Base-by-base conservation (phyloP, 2,113 vertebrate species). In the Dendropsophus ebraccatus region DNA sequence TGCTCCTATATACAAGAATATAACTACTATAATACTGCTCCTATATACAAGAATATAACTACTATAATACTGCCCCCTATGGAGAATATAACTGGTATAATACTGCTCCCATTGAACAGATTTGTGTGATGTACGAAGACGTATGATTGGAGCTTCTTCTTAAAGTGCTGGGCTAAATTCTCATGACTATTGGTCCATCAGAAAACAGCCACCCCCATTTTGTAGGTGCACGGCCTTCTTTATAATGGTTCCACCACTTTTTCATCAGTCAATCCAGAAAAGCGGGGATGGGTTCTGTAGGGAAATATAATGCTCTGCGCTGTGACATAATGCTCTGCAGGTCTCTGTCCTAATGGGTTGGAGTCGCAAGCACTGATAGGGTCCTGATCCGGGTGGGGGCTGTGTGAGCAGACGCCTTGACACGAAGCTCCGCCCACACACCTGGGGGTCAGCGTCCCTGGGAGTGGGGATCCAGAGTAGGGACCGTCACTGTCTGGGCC, bases 371-470 rank as follows among this genome's bases (percentile, higher is more conserved):
- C 74, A 78, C 60, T 79, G 75, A 69, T 17, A 28, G 65, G 37
- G 70, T 85, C 58, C 83, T 67, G 73, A 35, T 77, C 83, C 75
- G 32, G 84, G 47, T 10, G 32, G 75, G 67, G 62, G 62, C 76
- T 73, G 65, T 80, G 76, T 80, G 84, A 81, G 84, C 75, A 85
- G 75, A 79, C 13, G 75, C 84, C 84, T 85, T 85, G 84, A 85
- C 84, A 79, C 76, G 84, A 86, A 47, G 84, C 76, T 80, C 84
- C 84, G 76, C 84, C 72, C 84, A 86, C 75, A 86, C 84, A 70
- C 75, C 62, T 72, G 49, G 62, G 83, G 83, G 76, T 9, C 19
- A 69, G 65, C 76, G 54, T 86, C 76, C 76, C 76, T 65, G 84
- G 75, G 32, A 37, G 49, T 79, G 75, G 49, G 84, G 75, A 54